Percentiles rank a stretch among this genome's conserved stretches.
These are phyloP conservation scores for Magallana ariakensis DNA, from an alignment of 1,140 invertebrate species.

Conservation along the genomic window DNA sequence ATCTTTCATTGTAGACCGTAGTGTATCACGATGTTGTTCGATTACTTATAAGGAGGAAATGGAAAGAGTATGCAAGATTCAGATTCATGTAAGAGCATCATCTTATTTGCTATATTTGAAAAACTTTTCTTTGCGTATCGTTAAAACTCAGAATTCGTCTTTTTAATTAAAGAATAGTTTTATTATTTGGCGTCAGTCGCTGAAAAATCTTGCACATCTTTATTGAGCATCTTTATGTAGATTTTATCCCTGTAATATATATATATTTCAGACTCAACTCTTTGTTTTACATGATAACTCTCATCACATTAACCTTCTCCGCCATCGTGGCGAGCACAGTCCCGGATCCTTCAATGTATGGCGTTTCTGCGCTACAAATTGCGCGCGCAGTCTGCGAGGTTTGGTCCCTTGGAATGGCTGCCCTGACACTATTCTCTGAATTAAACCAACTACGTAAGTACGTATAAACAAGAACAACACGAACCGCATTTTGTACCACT, in stretches of 20 bases:
- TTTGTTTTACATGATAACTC: conserved; percentile 64
- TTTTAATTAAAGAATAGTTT: too few relatives aligned
- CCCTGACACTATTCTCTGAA: conserved; percentile 65
- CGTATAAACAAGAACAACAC: conserved; percentile 27
- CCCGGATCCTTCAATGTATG: conserved; percentile 62
- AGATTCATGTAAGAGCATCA: conserved; percentile 65
- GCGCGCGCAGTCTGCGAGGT: conserved; percentile 67
- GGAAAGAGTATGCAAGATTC: conserved; percentile 70
- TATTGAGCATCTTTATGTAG: too few relatives aligned
- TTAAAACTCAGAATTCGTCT: too few relatives aligned
- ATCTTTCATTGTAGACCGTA: conserved; percentile 62
- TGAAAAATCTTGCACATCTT: too few relatives aligned
- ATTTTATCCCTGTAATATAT: not conserved
- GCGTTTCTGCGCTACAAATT: conserved; percentile 59
- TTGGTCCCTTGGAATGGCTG: conserved; percentile 57
- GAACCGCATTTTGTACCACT: too few relatives aligned
- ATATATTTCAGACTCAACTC: conserved; percentile 65
- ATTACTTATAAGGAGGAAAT: conserved; percentile 70
- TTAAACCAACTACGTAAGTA: conserved; percentile 73
- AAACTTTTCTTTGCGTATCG: too few relatives aligned
- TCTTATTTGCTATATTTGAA: too few relatives aligned
- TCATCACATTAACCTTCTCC: conserved; percentile 66
- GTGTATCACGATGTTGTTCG: conserved; percentile 70
- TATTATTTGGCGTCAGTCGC: too few relatives aligned
- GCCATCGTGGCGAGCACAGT: conserved; percentile 60